Base-by-base conservation (phyloP, 2,888 invertebrate genomes). In the Hirtodrosophila trivittata region DNA sequence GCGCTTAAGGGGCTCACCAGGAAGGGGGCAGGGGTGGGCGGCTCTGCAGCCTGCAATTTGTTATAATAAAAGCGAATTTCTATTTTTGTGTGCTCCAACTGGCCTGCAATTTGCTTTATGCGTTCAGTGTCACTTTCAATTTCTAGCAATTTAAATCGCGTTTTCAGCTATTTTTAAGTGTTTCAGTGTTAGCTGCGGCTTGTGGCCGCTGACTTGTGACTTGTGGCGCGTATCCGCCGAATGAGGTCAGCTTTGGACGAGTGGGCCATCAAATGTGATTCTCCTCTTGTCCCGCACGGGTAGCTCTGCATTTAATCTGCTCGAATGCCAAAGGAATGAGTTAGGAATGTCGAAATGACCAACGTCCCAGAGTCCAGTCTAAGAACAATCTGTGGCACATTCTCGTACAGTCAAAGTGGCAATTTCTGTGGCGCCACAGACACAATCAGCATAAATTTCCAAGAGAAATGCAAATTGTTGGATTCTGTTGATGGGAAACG, bases 121-220 rank as follows among this genome's bases (percentile, higher is more conserved):
- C 75, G 66, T 41, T 74, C 75, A 72, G 69, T 85, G 80, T 78
- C 80, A 75, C 85, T 81, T 81, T 85, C 85, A 81, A 81, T 85
- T 81, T 81, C 78, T 63, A 70, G 76, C 85, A 81, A 81, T 81
- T 81, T 82, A 81, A 73, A 72, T 73, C 78, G 80, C 78, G 66
- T 77, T 67, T 64, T 62, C 52, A 46, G 76, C 64, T 66, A 58
- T 75, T 58, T 64, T 46, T 47, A 49, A 57, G 39, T 50, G 51
- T 14, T 21, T 21, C 18, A 21, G 5, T 21, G 18, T 21, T 21
- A 3, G 67, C 18, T 51, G 46, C 32, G 5, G 28, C 12, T 13
- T 12, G 28, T 41, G 3, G 12, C n/a, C 1, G 8, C 13, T 37
- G 7, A 12, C 30, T 8, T 14, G 37, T 39, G 52, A 9, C 41